phyloP scores from a whole-genome alignment of 2,113 vertebrate genomes.

The Ceyx melanurus region DNA sequence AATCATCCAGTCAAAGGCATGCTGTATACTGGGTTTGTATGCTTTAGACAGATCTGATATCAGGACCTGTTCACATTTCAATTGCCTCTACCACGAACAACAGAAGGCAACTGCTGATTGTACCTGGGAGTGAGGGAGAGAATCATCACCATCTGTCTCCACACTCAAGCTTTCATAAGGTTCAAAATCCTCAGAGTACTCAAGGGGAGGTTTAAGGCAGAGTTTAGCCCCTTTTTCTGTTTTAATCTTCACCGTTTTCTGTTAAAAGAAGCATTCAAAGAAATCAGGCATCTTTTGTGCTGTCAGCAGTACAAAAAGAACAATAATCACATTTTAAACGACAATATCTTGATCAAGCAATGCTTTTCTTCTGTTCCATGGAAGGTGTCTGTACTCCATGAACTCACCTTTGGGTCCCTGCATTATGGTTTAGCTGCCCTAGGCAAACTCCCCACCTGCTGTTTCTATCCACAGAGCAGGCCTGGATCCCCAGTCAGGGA shows the following conservation, averaged over 20 bases:
- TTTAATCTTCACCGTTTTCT: slow-evolving; percentile 88
- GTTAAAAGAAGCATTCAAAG: neutral
- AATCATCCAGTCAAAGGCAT: neutral
- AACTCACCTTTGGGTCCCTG: neutral
- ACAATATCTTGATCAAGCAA: neutral
- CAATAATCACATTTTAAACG: neutral
- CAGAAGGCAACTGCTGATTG: neutral
- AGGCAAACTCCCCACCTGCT: neutral
- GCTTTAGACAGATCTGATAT: neutral
- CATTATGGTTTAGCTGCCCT: neutral
- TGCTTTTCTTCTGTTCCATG: neutral
- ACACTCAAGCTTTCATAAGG: slow-evolving; percentile 72
- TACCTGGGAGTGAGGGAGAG: slow-evolving; percentile 63
- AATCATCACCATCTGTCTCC: slow-evolving; percentile 66
- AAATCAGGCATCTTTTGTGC: neutral
- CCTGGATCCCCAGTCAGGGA: neutral
- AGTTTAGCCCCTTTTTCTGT: slow-evolving; percentile 82
- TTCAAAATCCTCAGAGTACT: slow-evolving; percentile 87
- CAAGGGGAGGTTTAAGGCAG: slow-evolving; percentile 76
- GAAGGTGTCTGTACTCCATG: neutral
- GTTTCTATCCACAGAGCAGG: neutral
- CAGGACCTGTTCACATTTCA: neutral
- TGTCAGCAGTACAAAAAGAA: neutral
- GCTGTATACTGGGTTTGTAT: neutral
- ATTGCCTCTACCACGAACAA: neutral